A percentile compares a stretch with the other conserved stretches of the same genome.
These are phyloP conservation scores for Prosapia bicincta DNA, from an alignment of 2,888 invertebrate genomes.

Conservation along the genomic window DNA sequence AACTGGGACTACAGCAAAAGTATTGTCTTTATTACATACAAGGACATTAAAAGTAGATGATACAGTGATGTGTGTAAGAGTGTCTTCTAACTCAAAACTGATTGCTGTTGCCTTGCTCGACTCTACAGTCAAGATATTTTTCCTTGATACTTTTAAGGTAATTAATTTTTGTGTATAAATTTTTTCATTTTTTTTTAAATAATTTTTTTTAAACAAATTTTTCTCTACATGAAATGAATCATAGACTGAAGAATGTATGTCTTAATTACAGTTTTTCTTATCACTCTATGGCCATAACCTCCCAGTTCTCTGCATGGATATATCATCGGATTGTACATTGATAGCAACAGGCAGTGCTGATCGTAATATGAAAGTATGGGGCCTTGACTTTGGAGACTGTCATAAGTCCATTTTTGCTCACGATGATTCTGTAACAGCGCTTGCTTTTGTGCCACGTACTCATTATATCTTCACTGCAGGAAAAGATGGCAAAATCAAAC, in stretches of 20 bases:
- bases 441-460: conserved; percentile 86
- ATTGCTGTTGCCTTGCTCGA: conserved; percentile 89
- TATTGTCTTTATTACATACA: conserved; percentile 73
- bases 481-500: conserved; percentile 90
- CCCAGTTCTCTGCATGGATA: conserved; percentile 90
- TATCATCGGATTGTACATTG: conserved; percentile 80
- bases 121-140: conserved; percentile 93
- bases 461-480: conserved; percentile 93
- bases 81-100: conserved; percentile 82
- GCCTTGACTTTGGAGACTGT: conserved; percentile 98
- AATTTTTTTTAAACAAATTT: too few relatives aligned
- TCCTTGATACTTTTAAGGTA: conserved; percentile 90
- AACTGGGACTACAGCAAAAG: conserved; percentile 49
- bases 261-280: conserved; percentile 82
- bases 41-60: conserved; percentile 86
- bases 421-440: conserved; percentile 87
- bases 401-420: conserved; percentile 95
- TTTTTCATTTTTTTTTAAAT: too few relatives aligned
- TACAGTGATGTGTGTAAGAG: conserved; percentile 74
- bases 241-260: too few relatives aligned
- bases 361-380: conserved; percentile 96
- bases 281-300: conserved; percentile 95
- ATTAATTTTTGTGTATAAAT: too few relatives aligned
- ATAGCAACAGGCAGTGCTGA: conserved; percentile 95
- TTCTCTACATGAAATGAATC: too few relatives aligned